Conservation (phyloP, 1,140 invertebrate genomes). For the Nephila pilipes region DNA sequence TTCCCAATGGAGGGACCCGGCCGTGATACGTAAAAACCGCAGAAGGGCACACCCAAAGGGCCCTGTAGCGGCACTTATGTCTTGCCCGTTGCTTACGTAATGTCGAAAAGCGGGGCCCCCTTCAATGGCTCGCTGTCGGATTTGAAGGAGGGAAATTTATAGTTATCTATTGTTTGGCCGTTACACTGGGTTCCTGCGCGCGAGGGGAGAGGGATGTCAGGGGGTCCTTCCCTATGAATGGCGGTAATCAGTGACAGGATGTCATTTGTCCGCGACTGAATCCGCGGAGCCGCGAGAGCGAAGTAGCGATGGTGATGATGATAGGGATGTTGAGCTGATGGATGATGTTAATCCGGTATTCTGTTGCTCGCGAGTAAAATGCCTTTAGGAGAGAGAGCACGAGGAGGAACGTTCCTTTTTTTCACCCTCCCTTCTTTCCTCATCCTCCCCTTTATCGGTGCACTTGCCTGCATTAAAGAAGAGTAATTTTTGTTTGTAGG, state of each 20-base stretch:
- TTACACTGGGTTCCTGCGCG: slow-evolving; percentile 60
- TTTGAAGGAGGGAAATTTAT: slow-evolving; percentile 73
- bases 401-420: background rate
- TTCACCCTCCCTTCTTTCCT: background rate
- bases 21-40: slow-evolving; percentile 3
- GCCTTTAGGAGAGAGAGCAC: background rate
- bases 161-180: slow-evolving; percentile 75
- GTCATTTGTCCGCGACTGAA: slow-evolving; percentile 71
- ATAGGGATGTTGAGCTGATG: slow-evolving; percentile 68
- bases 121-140: slow-evolving; percentile 70
- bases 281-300: slow-evolving; percentile 33
- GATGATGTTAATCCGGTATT: slow-evolving; percentile 76
- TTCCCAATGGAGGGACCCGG: background rate
- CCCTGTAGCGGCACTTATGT: slow-evolving; percentile 51
- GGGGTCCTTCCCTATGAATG: slow-evolving; percentile 55
- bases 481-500: slow-evolving; percentile 51
- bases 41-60: background rate
- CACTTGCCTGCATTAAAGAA: slow-evolving; percentile 30
- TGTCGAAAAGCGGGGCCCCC: slow-evolving; percentile 31
- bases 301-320: slow-evolving; percentile 70
- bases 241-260: slow-evolving; percentile 76
- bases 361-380: slow-evolving; percentile 64
- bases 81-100: slow-evolving; percentile 69
- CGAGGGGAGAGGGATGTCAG: background rate
- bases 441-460: background rate